These are phyloP conservation scores for Tenebrio molitor DNA, from an alignment of 1,140 invertebrate species.

Conservation along the genomic window DNA sequence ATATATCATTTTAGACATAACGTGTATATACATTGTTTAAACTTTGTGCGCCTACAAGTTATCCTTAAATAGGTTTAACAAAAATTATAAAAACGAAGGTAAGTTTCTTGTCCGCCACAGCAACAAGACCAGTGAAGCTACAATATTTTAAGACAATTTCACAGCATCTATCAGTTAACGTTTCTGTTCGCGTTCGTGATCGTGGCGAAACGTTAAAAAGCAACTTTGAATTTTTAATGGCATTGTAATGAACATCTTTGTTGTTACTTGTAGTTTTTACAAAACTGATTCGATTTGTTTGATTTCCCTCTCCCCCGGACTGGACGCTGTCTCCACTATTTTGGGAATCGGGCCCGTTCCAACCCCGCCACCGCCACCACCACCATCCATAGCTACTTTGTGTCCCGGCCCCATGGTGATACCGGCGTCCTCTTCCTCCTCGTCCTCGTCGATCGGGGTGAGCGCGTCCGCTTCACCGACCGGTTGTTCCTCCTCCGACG, in stretches of 20 bases:
- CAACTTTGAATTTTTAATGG: slow-evolving; percentile 13
- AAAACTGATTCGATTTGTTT: slow-evolving; percentile 78
- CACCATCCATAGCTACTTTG: slow-evolving; percentile 47
- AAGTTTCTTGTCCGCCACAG: slow-evolving; percentile 7
- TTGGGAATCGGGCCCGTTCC: slow-evolving; percentile 60
- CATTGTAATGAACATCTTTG: background rate
- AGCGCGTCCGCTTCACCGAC: slow-evolving; percentile 77
- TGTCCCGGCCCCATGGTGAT: slow-evolving; percentile 72
- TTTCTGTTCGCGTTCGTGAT: background rate
- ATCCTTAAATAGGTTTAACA: slow-evolving; percentile 5
- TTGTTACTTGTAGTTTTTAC: slow-evolving; percentile 63
- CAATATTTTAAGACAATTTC: background rate
- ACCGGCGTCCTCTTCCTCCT: slow-evolving; percentile 81
- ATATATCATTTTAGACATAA: slow-evolving; percentile 14
- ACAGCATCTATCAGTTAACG: slow-evolving; percentile 1
- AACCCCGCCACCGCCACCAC: slow-evolving; percentile 51
- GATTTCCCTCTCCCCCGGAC: slow-evolving; percentile 73
- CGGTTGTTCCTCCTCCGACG: slow-evolving; percentile 67
- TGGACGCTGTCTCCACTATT: slow-evolving; percentile 70
- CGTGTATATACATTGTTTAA: slow-evolving; percentile 30
- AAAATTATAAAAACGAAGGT: slow-evolving; percentile 1
- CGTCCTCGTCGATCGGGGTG: slow-evolving; percentile 85
- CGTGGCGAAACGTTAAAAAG: slow-evolving; percentile 18
- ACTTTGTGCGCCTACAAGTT: slow-evolving; percentile 34
- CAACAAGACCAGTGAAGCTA: background rate